phyloP scores from a whole-genome alignment of 2,888 invertebrate species.

The Cheilosia urbana region DNA sequence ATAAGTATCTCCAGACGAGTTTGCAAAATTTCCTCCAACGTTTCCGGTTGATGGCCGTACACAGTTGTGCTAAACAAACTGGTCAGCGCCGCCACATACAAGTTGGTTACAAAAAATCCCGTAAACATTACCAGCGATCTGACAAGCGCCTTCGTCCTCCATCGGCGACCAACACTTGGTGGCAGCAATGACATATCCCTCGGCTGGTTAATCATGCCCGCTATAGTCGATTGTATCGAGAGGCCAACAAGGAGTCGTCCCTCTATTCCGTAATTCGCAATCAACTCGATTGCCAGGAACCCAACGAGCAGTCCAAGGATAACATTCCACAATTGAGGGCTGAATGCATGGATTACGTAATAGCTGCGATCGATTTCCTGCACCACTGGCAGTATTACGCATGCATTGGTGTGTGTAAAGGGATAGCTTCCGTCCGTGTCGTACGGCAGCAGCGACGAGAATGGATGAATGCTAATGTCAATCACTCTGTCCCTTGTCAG shows the following conservation, averaged over 20 bases:
- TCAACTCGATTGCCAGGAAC: slow-evolving; percentile 62
- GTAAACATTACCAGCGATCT: slow-evolving; percentile 59
- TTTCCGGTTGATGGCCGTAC: slow-evolving; percentile 75
- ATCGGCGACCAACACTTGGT: slow-evolving; percentile 4
- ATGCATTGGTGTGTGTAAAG: slow-evolving; percentile 76
- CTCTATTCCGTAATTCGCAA: slow-evolving; percentile 58
- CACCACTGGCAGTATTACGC: slow-evolving; percentile 75
- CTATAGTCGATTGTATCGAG: slow-evolving; percentile 50
- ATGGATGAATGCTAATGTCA: slow-evolving; percentile 75
- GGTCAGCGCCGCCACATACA: slow-evolving; percentile 63
- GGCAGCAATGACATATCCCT: slow-evolving; percentile 5
- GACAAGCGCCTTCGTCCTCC: slow-evolving; percentile 31
- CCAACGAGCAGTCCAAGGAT: slow-evolving; percentile 59
- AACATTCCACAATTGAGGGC: slow-evolving; percentile 64
- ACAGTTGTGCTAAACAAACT: slow-evolving; percentile 76
- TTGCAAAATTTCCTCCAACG: slow-evolving; percentile 70
- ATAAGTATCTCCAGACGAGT: slow-evolving; percentile 73
- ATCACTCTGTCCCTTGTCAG: slow-evolving; percentile 59
- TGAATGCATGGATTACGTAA: slow-evolving; percentile 74
- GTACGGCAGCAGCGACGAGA: slow-evolving; percentile 58
- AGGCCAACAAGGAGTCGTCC: slow-evolving; percentile 43
- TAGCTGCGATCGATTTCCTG: slow-evolving; percentile 74
- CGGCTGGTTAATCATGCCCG: slow-evolving; percentile 68
- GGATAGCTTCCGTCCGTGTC: slow-evolving; percentile 74
- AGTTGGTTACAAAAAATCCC: slow-evolving; percentile 69